Conservation (phyloP, 2,797 vertebrate species). For the Mycteria americana region DNA sequence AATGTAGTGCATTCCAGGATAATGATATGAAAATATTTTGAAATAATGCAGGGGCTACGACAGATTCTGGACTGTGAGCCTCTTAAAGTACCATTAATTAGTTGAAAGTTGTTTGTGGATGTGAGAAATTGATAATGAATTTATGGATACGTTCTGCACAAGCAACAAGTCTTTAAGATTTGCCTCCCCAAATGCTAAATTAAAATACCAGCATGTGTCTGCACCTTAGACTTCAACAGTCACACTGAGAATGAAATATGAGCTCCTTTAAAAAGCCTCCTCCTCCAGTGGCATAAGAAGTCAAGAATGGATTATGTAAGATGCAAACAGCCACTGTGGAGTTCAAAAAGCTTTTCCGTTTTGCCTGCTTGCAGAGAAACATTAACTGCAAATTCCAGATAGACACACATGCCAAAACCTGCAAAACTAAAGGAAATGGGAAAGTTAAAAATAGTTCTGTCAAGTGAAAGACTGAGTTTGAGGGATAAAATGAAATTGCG, state of each 20-base stretch:
- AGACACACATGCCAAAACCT: background rate
- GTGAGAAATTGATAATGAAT: background rate
- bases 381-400: background rate
- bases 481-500: background rate
- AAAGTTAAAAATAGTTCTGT: slow-evolving; percentile 7
- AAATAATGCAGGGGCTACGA: background rate
- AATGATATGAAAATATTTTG: background rate
- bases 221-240: background rate
- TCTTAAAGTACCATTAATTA: background rate
- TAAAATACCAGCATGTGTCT: background rate
- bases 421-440: background rate
- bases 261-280: background rate
- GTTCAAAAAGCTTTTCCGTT: background rate
- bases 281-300: background rate
- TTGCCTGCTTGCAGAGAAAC: background rate
- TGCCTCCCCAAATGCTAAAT: background rate
- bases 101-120: background rate
- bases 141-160: background rate
- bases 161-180: background rate
- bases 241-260: background rate
- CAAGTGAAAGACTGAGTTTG: background rate
- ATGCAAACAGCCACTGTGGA: background rate
- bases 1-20: background rate
- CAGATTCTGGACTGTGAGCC: background rate
- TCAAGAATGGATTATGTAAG: background rate